Conservation (phyloP, 1,140 invertebrate species). For the Zaprionus inermis region DNA sequence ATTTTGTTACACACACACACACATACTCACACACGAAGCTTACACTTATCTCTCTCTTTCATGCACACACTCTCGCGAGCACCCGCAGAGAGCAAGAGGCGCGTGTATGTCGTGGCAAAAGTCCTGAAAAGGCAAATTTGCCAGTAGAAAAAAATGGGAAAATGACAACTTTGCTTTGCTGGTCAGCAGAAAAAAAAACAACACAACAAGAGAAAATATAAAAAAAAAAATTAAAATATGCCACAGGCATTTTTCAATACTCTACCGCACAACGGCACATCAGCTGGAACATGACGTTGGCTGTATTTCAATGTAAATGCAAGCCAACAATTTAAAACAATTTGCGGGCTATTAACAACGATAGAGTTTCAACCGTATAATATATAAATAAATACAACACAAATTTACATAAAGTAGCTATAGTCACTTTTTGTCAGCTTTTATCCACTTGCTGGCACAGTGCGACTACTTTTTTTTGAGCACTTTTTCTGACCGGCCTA, state of each 20-base stretch:
- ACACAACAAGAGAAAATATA: conserved; percentile 23
- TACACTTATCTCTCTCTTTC: conserved; percentile 62
- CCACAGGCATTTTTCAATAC: conserved; percentile 54
- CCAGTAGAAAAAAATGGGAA: conserved; percentile 59
- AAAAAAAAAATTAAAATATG: conserved; percentile 64
- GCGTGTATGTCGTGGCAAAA: conserved; percentile 64
- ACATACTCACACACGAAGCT: conserved; percentile 13
- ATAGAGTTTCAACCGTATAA: background rate
- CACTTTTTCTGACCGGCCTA: conserved; percentile 43
- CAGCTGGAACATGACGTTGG: background rate
- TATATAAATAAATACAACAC: background rate
- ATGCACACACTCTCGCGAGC: conserved; percentile 21
- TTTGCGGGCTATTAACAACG: background rate
- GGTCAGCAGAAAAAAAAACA: conserved; percentile 54
- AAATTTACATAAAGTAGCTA: background rate
- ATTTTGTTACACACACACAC: conserved; percentile 18
- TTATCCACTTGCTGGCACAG: conserved; percentile 4
- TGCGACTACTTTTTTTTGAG: conserved; percentile 9
- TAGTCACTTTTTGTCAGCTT: background rate
- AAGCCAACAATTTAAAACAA: conserved; percentile 1
- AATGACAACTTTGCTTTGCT: conserved; percentile 56
- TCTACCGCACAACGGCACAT: conserved; percentile 17
- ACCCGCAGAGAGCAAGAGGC: conserved; percentile 6
- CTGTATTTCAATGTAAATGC: background rate
- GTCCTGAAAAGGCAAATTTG: conserved; percentile 65